Evolutionary conservation across 2,888 invertebrate species (phyloP), one percentile per base, ranked within the genome.

Genomic region (Melanostoma mellinum): DNA sequence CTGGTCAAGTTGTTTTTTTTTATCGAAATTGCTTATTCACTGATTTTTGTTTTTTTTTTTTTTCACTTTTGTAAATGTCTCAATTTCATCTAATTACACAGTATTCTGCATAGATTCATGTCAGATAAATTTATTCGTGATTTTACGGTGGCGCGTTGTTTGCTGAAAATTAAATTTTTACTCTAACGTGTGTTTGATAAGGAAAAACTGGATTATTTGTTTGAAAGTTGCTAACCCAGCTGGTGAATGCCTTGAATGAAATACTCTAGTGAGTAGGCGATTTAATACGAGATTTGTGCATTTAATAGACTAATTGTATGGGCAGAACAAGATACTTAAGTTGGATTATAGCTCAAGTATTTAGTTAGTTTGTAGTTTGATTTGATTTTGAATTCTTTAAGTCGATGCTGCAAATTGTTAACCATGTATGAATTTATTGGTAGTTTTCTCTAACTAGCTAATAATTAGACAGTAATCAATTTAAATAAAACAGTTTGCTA

Each of bases 11-110:
- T 0, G 20, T 20, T 20, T 20, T 20, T 20, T 20, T 20, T 20
- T 20, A 20, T 20, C 20, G 20, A 20, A 20, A 20, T 32, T 61
- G 46, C 53, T 8, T 61, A 38, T 36, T 5, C 36, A 56, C n/a
- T 8, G 42, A 42, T 42, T 44, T 53, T 3, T 2, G 8, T 67
- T 56, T 35, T 42, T 20, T 56, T 42, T 58, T 38, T 61, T 32
- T 42, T 46, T 53, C 40, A 6, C 6, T 9, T 36, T 32, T 3
- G 10, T 46, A 46, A 76, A 76, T 69, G 40, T 55, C 76, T 75
- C 52, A 53, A 63, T 71, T 76, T 63, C 69, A 61, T 48, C 44
- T 44, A 44, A 72, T 78, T 78, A 71, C 40, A 60, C 10, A 10
- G 10, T 52, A 42, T 10, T 50, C 10, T 65, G 4, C 6, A 40